These are phyloP conservation scores for Drosophila ohnishii DNA, from an alignment of 1,140 invertebrate species.

Conservation along the genomic window DNA sequence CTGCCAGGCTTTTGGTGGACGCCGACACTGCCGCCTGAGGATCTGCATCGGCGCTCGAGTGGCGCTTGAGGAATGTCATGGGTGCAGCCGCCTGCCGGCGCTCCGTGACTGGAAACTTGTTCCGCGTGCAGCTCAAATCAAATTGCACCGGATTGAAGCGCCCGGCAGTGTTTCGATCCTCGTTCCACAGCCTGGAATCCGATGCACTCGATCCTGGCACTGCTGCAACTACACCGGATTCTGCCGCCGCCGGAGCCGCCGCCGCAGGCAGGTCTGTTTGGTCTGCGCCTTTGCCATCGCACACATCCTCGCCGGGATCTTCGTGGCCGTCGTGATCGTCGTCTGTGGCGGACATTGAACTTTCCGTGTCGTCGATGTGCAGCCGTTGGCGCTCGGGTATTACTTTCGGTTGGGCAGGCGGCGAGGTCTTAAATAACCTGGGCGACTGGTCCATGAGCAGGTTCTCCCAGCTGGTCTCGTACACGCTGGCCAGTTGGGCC, in stretches of 20 bases:
- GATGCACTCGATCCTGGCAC: slow-evolving; percentile 6
- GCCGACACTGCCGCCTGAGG: neutral
- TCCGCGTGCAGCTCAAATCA: slow-evolving; percentile 81
- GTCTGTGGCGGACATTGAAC: slow-evolving; percentile 15
- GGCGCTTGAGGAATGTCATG: slow-evolving; percentile 10
- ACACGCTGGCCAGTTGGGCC: slow-evolving; percentile 76
- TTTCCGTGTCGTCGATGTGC: slow-evolving; percentile 48
- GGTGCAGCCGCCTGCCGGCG: slow-evolving; percentile 44
- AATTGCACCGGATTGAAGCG: slow-evolving; percentile 79
- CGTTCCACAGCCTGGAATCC: slow-evolving; percentile 47
- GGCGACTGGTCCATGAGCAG: slow-evolving; percentile 71
- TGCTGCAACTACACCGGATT: neutral
- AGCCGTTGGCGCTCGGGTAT: slow-evolving; percentile 27
- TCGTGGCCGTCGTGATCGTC: slow-evolving; percentile 30
- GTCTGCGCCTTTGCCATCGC: slow-evolving; percentile 40
- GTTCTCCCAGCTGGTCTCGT: slow-evolving; percentile 82
- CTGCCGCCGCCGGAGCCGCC: neutral
- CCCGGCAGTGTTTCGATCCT: slow-evolving; percentile 67
- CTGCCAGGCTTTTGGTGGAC: slow-evolving; percentile 70
- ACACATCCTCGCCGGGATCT: slow-evolving; percentile 55
- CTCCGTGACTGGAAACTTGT: slow-evolving; percentile 83
- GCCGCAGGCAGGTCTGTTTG: slow-evolving; percentile 21
- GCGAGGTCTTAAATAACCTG: slow-evolving; percentile 18
- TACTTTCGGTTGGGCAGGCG: neutral
- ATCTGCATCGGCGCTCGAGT: slow-evolving; percentile 23